Evolutionary conservation across 2,113 vertebrate species (phyloP).

Genomic region (Lynx canadensis): DNA sequence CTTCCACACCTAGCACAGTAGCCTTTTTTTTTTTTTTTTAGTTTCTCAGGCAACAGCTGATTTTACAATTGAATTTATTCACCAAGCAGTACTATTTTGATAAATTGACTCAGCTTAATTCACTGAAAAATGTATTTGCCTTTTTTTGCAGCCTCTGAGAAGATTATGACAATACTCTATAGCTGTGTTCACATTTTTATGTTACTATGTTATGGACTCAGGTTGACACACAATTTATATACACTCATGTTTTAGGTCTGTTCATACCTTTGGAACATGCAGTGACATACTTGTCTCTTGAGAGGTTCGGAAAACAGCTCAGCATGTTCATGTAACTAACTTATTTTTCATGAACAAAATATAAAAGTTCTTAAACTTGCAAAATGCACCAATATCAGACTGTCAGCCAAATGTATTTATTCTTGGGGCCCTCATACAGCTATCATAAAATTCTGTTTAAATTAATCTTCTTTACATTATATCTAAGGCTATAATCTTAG

Average conservation of each 20-base stretch:
- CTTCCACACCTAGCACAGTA: slow-evolving; percentile 42
- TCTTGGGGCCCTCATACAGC: slow-evolving; percentile 75
- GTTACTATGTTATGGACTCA: not conserved
- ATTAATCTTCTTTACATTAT: slow-evolving; percentile 30
- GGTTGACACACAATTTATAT: slow-evolving; percentile 27
- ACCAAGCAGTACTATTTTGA: slow-evolving; percentile 62
- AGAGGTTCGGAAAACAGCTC: slow-evolving; percentile 73
- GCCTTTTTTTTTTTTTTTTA: slow-evolving; percentile 42
- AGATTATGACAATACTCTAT: slow-evolving; percentile 17
- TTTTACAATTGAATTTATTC: slow-evolving; percentile 70
- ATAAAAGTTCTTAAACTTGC: slow-evolving; percentile 75
- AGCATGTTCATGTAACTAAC: slow-evolving; percentile 64
- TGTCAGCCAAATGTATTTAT: slow-evolving; percentile 65
- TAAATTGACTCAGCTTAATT: slow-evolving; percentile 51
- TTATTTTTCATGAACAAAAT: slow-evolving; percentile 67
- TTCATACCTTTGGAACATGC: slow-evolving; percentile 39
- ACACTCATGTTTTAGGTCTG: slow-evolving; percentile 49
- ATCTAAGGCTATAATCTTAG: slow-evolving; percentile 57
- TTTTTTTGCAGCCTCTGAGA: slow-evolving; percentile 33
- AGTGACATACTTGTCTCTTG: slow-evolving; percentile 59
- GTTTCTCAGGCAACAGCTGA: slow-evolving; percentile 45
- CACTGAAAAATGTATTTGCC: slow-evolving; percentile 67
- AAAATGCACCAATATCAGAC: slow-evolving; percentile 79
- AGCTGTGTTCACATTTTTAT: slow-evolving; percentile 44
- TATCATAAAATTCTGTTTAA: slow-evolving; percentile 79